Evolutionary conservation across 2,888 invertebrate genomes (phyloP).

Genomic region (Andrena haemorrhoa): DNA sequence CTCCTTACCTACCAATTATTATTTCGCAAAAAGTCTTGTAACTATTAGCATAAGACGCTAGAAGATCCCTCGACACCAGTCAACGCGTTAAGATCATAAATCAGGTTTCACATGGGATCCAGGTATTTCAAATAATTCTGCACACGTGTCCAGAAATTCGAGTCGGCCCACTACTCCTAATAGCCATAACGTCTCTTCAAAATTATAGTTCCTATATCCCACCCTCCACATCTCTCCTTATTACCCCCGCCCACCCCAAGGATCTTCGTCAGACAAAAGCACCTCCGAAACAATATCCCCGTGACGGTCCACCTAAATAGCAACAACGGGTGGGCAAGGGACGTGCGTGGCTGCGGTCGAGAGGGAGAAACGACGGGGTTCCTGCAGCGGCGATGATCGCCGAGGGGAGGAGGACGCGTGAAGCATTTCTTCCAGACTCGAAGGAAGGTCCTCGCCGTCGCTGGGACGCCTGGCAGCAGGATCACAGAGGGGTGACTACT

Average conservation of each 20-base stretch:
- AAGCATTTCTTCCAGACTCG: conserved; percentile 16
- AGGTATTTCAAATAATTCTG: background rate
- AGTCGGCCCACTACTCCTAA: background rate
- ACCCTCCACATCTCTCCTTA: conserved; percentile 33
- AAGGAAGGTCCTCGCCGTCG: conserved; percentile 18
- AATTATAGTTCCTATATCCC: background rate
- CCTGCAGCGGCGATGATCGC: conserved; percentile 14
- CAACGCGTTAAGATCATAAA: background rate
- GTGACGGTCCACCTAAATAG: conserved; percentile 18
- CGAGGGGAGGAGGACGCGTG: conserved; percentile 17
- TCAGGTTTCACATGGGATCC: background rate
- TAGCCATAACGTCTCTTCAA: background rate
- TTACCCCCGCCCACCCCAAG: conserved; percentile 15
- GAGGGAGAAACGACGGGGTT: conserved; percentile 20
- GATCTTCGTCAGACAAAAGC: conserved; percentile 20
- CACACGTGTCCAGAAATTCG: background rate
- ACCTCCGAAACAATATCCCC: conserved; percentile 34
- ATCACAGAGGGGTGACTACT: conserved; percentile 18
- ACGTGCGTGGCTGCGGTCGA: background rate
- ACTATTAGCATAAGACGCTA: too few species aligned
- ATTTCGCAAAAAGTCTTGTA: too few species aligned
- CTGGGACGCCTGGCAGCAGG: conserved; percentile 10
- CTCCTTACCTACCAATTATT: too few species aligned
- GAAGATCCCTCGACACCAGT: background rate
- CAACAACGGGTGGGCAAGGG: background rate